Conservation (phyloP, 2,888 invertebrate genomes). For the Lasioglossum malachurum region DNA sequence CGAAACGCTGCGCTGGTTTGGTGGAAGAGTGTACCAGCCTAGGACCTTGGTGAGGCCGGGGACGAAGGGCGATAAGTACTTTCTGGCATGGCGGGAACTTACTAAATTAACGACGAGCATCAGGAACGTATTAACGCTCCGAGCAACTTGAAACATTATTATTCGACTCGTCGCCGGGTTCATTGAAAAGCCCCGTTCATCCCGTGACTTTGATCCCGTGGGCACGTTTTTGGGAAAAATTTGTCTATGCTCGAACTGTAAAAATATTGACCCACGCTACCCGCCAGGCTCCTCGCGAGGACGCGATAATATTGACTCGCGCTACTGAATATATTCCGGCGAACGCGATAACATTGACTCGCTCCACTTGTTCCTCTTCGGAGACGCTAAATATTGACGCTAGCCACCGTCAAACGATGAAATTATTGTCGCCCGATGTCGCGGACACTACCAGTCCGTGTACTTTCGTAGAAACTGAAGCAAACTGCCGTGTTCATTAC, state of each 20-base stretch:
- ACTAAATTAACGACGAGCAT: constrained; percentile 37
- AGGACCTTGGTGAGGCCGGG: neutral
- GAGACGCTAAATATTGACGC: neutral
- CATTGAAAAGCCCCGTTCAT: neutral
- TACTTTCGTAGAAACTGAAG: neutral
- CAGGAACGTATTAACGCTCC: neutral
- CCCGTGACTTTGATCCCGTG: neutral
- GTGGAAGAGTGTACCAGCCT: constrained; percentile 39
- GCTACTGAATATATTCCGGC: neutral
- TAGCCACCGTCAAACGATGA: neutral
- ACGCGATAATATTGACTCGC: constrained; percentile 10
- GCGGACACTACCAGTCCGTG: neutral
- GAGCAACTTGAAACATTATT: constrained; percentile 8
- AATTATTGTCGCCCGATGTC: neutral
- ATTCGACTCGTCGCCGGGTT: constrained; percentile 3
- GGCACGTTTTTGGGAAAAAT: neutral
- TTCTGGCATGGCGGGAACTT: constrained; percentile 28
- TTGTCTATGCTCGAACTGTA: neutral
- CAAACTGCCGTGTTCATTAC: neutral
- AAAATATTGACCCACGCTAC: constrained; percentile 2
- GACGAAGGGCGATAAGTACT: constrained; percentile 33
- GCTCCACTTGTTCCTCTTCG: neutral
- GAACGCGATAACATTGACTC: constrained; percentile 1
- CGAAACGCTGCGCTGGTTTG: constrained; percentile 31
- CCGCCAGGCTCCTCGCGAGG: neutral